Conservation (phyloP, 2,113 vertebrate species). For the Illadopsis cleaveri region DNA sequence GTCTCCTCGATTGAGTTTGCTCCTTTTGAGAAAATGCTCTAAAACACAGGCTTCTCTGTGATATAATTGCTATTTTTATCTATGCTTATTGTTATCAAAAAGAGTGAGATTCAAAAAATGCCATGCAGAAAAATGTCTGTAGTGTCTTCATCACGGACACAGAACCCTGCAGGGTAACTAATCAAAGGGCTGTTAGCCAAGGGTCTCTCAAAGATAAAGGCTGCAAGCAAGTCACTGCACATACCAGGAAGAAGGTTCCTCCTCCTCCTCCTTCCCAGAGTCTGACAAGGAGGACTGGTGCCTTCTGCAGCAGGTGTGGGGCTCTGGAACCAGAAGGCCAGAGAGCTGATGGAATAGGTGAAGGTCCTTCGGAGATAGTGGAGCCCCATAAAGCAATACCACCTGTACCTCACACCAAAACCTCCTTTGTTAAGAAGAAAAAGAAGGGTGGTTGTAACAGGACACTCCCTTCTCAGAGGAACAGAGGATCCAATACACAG, state of each 20-base stretch:
- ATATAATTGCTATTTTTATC: background rate
- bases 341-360: background rate
- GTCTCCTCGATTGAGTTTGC: fast-evolving
- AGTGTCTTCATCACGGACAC: background rate
- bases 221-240: background rate
- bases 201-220: background rate
- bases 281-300: background rate
- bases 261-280: background rate
- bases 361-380: background rate
- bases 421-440: background rate
- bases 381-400: background rate
- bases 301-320: background rate
- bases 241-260: background rate
- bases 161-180: background rate
- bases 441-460: background rate
- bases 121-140: background rate
- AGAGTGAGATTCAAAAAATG: background rate
- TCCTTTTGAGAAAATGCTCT: background rate
- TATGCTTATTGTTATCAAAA: background rate
- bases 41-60: background rate
- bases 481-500: background rate
- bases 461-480: background rate
- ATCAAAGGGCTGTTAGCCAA: background rate
- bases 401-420: background rate
- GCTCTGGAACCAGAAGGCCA: background rate